A percentile compares a stretch with the other conserved stretches of the same genome.
phyloP scores from a whole-genome alignment of 2,113 vertebrate genomes.

The Bettongia penicillata region DNA sequence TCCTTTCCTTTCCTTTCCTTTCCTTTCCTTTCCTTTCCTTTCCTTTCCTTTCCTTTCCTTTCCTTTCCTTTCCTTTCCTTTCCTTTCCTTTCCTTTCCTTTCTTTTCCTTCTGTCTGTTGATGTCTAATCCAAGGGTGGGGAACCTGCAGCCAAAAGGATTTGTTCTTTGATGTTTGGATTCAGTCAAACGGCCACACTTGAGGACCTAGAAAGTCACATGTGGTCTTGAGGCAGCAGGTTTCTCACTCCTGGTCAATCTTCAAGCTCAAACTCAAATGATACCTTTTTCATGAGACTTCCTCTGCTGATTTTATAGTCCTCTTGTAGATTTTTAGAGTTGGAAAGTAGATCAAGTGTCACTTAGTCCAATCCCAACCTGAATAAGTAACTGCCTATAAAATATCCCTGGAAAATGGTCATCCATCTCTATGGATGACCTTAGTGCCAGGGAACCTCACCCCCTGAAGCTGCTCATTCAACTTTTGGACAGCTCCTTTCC shows the following conservation, averaged over 20 bases:
- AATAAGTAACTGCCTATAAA: background rate
- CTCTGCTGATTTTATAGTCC: background rate
- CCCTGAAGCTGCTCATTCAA: background rate
- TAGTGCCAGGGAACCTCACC: background rate
- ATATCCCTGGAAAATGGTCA: background rate
- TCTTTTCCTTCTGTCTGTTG: background rate
- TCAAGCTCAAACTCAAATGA: background rate
- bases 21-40: background rate
- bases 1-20: background rate
- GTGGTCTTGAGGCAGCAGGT: too few species aligned
- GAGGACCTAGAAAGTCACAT: too few species aligned
- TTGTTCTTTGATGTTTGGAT: too few species aligned
- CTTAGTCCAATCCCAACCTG: background rate
- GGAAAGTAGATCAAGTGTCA: background rate
- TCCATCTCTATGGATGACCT: background rate
- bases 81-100: background rate
- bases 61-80: background rate
- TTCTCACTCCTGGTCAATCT: background rate
- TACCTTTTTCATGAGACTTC: background rate
- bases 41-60: background rate
- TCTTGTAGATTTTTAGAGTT: background rate
- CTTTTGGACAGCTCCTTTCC: background rate
- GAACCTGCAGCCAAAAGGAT: too few species aligned
- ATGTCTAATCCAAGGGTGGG: background rate
- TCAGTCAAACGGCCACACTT: too few species aligned